Percentiles rank a stretch among this genome's conserved stretches.
Evolutionary conservation across 2,888 invertebrate genomes (phyloP).

Genomic region (Tromatobia lineatoria): DNA sequence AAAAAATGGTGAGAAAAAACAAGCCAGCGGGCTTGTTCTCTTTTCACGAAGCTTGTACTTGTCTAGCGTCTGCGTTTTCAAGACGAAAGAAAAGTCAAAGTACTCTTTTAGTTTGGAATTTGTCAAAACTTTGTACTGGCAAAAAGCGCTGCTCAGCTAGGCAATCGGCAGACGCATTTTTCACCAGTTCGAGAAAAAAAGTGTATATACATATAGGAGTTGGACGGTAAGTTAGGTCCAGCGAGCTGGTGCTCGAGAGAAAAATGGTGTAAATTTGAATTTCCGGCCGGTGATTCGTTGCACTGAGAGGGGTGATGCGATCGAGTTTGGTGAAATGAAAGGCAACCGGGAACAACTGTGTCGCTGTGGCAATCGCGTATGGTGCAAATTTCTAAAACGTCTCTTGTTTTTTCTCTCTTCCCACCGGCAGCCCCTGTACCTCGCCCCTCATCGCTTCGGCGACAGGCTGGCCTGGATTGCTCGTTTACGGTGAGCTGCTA

Average conservation of each 20-base stretch:
- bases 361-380: slow-evolving; percentile 75
- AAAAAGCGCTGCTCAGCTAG: slow-evolving; percentile 63
- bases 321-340: slow-evolving; percentile 10
- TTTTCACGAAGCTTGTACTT: neutral
- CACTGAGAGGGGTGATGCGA: neutral
- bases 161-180: slow-evolving; percentile 81
- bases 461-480: slow-evolving; percentile 37
- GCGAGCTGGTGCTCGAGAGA: slow-evolving; percentile 23
- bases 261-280: slow-evolving; percentile 82
- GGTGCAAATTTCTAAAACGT: slow-evolving; percentile 81
- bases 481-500: slow-evolving; percentile 23
- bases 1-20: slow-evolving; percentile 5
- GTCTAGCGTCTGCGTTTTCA: slow-evolving; percentile 2
- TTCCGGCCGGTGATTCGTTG: slow-evolving; percentile 75
- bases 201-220: slow-evolving; percentile 42
- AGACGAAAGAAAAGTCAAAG: slow-evolving; percentile 9
- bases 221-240: slow-evolving; percentile 41
- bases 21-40: neutral
- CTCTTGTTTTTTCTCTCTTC: slow-evolving; percentile 75
- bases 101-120: slow-evolving; percentile 9
- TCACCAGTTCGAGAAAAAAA: slow-evolving; percentile 81
- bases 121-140: slow-evolving; percentile 61
- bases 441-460: neutral
- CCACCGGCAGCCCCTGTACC: slow-evolving; percentile 6
- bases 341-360: slow-evolving; percentile 32